Conservation (phyloP, 2,888 invertebrate species). For the Drosophila planitibia region DNA sequence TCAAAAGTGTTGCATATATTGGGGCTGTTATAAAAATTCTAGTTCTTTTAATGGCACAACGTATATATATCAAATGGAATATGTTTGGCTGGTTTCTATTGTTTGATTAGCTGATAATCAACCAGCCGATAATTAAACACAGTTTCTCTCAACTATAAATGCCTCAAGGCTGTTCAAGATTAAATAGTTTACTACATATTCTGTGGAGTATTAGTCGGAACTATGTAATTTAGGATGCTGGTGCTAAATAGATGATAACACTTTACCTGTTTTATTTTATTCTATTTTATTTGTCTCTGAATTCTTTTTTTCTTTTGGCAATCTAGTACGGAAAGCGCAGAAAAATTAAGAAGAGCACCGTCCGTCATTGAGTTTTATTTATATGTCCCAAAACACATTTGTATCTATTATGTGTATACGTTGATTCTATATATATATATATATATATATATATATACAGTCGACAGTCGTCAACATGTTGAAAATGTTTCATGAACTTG, state of each 20-base stretch:
- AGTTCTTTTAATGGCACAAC: not conserved
- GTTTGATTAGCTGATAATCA: slow-evolving; percentile 38
- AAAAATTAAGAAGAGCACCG: slow-evolving; percentile 55
- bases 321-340: slow-evolving; percentile 59
- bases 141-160: slow-evolving; percentile 9
- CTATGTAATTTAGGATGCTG: slow-evolving; percentile 11
- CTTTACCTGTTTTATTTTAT: slow-evolving; percentile 9
- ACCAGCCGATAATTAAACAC: slow-evolving; percentile 6
- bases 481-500: slow-evolving; percentile 59
- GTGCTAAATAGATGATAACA: slow-evolving; percentile 34
- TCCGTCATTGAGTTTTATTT: slow-evolving; percentile 70
- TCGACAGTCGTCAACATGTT: slow-evolving; percentile 7
- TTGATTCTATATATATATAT: not conserved
- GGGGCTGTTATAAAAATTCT: slow-evolving; percentile 6
- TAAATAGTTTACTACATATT: slow-evolving; percentile 19
- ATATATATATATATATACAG: slow-evolving; percentile 1
- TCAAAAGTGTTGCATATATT: slow-evolving; percentile 40
- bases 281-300: not conserved
- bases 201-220: not conserved
- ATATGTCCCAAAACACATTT: slow-evolving; percentile 32
- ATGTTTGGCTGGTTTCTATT: slow-evolving; percentile 3
- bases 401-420: slow-evolving; percentile 11
- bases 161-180: slow-evolving; percentile 17
- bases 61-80: not conserved
- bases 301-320: slow-evolving; percentile 53